Percentiles rank a stretch among this genome's conserved stretches.
These are phyloP conservation scores for Acheta domesticus DNA, from an alignment of 2,888 invertebrate species.

Conservation along the genomic window DNA sequence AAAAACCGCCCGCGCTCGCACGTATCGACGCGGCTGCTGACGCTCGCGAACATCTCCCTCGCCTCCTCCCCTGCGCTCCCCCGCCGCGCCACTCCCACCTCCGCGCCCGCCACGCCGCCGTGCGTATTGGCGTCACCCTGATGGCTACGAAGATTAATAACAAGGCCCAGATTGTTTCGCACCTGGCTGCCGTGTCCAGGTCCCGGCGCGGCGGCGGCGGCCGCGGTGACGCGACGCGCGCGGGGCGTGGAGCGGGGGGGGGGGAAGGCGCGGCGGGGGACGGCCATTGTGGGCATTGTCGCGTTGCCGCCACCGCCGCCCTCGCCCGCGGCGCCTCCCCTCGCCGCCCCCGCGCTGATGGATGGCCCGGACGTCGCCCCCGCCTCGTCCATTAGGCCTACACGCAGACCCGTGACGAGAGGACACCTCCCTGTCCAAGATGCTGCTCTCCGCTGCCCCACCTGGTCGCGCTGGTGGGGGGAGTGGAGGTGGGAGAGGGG, in stretches of 20 bases:
- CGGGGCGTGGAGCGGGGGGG: background rate
- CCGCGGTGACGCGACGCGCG: background rate
- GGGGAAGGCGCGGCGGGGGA: background rate
- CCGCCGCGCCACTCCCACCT: too few relatives aligned
- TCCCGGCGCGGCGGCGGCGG: background rate
- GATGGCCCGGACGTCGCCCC: conserved; percentile 4
- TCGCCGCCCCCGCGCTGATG: conserved; percentile 18
- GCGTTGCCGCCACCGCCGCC: background rate
- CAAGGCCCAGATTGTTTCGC: background rate
- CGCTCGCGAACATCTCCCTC: background rate
- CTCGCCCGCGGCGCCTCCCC: background rate
- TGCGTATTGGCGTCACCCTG: background rate
- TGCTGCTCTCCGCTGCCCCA: background rate
- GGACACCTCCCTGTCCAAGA: background rate
- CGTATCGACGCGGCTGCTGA: too few relatives aligned
- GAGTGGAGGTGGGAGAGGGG: background rate
- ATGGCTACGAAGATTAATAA: conserved; percentile 18
- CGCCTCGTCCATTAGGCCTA: background rate
- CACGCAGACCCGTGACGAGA: background rate
- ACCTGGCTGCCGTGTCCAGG: background rate
- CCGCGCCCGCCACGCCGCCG: background rate
- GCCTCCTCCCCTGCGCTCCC: background rate
- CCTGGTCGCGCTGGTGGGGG: background rate
- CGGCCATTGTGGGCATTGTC: background rate
- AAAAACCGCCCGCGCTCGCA: too few relatives aligned